Evolutionary conservation across 2,113 vertebrate species (phyloP), one percentile per base, ranked within the genome.

Genomic region (Tychaedon coryphoeus): DNA sequence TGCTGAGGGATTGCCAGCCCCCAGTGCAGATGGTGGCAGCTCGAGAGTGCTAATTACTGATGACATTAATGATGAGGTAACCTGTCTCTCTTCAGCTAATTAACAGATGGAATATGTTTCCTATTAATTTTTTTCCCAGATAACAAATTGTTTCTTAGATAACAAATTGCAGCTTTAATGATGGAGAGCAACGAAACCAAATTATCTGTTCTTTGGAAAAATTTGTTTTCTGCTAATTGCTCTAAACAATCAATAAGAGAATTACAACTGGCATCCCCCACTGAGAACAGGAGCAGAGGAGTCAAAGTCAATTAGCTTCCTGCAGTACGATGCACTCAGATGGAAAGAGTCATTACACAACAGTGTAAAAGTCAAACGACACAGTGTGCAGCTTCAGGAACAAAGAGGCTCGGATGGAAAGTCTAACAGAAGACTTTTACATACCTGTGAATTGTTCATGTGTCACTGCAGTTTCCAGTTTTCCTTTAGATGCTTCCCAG

Each of bases 261-360:
- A 93, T 96, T 91, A 95, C 86, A 92, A 73, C 78, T 86, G 62
- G 69, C 78, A 70, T 84, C 66, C 88, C 96, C 96, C 89, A 95
- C 75, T 71, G 96, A 78, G 96, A 94, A 88, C 31, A 88, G 86
- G 86, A 80, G 56, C 83, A 93, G 84, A 65, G 73, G 78, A 97
- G 92, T 96, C 95, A 97, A 93, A 97, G 93, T 96, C 93, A 97
- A 98, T 96, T 97, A 97, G 73, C 88, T 97, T 86, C 88, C 93
- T 88, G n/a, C 13, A 45, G 89, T 19, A 88, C 1, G 14, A 87
- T 88, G 94, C 72, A 60, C 86, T 95, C 92, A 90, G 80, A 94
- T 34, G 58, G 89, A 90, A 96, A 96, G 65, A 93, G 79, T 94
- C 87, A 92, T 93, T 88, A 29, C 10, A 89, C 42, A 77, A 65